phyloP scores from a whole-genome alignment of 2,113 vertebrate species.

The Halichoerus grypus region DNA sequence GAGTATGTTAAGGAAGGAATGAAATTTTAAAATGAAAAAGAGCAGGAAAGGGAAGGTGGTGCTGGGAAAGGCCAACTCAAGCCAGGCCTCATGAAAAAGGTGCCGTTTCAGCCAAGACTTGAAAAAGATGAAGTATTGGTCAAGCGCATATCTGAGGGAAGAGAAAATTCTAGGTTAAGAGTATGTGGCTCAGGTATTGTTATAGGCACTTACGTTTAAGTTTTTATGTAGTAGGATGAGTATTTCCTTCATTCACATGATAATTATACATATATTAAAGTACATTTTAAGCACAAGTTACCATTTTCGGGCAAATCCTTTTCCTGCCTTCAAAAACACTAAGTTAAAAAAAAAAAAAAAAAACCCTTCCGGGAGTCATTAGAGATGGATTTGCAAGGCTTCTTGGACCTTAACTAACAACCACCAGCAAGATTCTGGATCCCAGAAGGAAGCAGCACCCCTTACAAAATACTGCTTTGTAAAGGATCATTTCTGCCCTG shows the following conservation, averaged over 20 bases:
- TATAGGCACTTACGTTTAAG: neutral
- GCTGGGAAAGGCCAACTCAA: neutral
- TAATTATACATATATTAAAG: neutral
- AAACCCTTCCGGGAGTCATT: neutral
- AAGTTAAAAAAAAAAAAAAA: neutral
- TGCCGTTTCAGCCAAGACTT: neutral
- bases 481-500: neutral
- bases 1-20: neutral
- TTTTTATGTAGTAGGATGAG: neutral
- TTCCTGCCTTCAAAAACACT: constrained; percentile 20
- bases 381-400: neutral
- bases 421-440: neutral
- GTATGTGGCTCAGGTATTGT: neutral
- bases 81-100: neutral
- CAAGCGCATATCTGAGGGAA: neutral
- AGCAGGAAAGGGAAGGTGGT: neutral
- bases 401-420: neutral
- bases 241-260: neutral
- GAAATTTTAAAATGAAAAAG: neutral
- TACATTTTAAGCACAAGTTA: neutral
- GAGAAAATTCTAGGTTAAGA: neutral
- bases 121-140: neutral
- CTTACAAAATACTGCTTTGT: constrained; percentile 11
- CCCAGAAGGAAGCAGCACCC: neutral
- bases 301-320: neutral